Percentiles rank a stretch among this genome's conserved stretches.
phyloP scores from a whole-genome alignment of 2,888 invertebrate species.

The Noctua janthina region DNA sequence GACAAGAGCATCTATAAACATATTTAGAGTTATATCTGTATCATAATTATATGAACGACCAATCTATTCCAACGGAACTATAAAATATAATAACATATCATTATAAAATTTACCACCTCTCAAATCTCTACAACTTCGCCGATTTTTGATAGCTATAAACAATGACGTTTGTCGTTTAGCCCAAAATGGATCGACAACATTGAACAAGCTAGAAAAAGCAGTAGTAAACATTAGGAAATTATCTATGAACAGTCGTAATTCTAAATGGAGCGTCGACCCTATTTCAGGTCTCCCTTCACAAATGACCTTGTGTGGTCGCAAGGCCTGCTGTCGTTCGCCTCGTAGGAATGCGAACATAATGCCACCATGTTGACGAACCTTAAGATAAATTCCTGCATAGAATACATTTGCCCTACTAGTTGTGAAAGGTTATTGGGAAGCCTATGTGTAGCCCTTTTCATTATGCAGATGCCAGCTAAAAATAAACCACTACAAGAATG shows the following conservation, averaged over 20 bases:
- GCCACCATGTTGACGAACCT: constrained; percentile 81
- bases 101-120: background rate
- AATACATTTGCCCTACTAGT: constrained; percentile 56
- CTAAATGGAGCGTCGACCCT: constrained; percentile 70
- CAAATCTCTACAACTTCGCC: background rate
- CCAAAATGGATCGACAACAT: background rate
- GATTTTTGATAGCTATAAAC: background rate
- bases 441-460: background rate
- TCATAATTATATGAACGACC: background rate
- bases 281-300: constrained; percentile 83
- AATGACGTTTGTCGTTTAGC: background rate
- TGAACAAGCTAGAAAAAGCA: constrained; percentile 5
- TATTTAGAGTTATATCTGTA: background rate
- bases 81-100: background rate
- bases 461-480: background rate
- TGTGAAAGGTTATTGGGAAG: constrained; percentile 37
- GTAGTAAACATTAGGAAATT: constrained; percentile 35
- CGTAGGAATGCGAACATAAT: constrained; percentile 86
- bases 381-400: constrained; percentile 69
- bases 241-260: constrained; percentile 55
- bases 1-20: constrained; percentile 16
- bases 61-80: background rate
- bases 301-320: constrained; percentile 85
- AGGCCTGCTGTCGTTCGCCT: constrained; percentile 84
- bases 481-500: background rate